Evolutionary conservation across 2,797 vertebrate species (phyloP), one percentile per base, ranked within the genome.

Genomic region (Gastrophryne carolinensis): DNA sequence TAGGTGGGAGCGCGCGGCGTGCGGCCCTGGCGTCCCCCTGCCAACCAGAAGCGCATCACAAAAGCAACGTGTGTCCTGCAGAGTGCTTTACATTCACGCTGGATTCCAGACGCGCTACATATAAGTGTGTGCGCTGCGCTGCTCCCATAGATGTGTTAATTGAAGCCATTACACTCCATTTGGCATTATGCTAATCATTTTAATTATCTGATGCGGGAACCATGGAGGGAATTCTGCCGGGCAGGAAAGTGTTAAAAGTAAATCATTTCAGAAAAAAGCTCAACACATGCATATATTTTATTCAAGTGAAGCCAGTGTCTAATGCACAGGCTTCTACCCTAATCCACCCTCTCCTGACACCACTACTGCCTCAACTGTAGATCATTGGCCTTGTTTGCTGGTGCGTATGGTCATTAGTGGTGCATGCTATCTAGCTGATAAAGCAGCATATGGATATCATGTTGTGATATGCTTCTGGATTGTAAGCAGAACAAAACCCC

Each of bases 1-100:
- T 35, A 24, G 57, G 69, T 44, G 15, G 4, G n/a, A 61, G 41
- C 44, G 13, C 56, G 61, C 69, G 62, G 44, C 69, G 62, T 52
- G 69, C 21, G 57, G 57, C 24, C 9, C 21, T 0, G 27, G 6
- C 24, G 8, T 30, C 9, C 30, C 57, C 27, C 69, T 35, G 69
- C 12, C 23, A 61, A 41, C 32, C 69, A 52, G 50, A 49, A 61
- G 35, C 26, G 21, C 13, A 50, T 17, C 27, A 52, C 30, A 62
- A 61, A 72, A 50, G 5, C 69, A 72, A 60, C 60, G 39, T 63
- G 58, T 53, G 70, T 41, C 27, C 57, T 29, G n/a, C 17, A 13
- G 35, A 6, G 29, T 35, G 17, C 26, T 56, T 41, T 53, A 24
- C 15, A 67, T 23, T 37, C 8, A 39, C 12, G 21, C 21, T 8